Percentiles rank a stretch among this genome's conserved stretches.
These are phyloP conservation scores for Siphonodentalium dalli DNA, from an alignment of 2,888 invertebrate species.

Conservation along the genomic window DNA sequence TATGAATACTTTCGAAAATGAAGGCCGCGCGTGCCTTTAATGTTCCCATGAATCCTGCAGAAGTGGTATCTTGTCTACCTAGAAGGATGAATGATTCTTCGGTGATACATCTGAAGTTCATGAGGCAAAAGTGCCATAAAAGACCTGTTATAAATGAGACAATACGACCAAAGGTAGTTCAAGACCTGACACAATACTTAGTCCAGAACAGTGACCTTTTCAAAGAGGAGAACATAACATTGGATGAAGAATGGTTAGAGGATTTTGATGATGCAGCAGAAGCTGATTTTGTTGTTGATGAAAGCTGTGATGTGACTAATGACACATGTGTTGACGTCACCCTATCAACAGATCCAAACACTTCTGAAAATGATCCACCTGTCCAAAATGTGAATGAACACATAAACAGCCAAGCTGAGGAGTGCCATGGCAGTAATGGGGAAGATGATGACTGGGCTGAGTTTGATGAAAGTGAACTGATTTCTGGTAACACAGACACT, in stretches of 20 bases:
- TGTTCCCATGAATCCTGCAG: slow-evolving; percentile 23
- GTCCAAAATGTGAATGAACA: no score
- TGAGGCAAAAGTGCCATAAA: slow-evolving; percentile 11
- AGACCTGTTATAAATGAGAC: slow-evolving; percentile 15
- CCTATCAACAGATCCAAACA: no score
- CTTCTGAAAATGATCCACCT: no score
- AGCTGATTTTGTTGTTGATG: no score
- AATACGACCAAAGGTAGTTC: slow-evolving; percentile 16
- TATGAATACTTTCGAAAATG: slow-evolving; percentile 20
- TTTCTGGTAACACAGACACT: no score
- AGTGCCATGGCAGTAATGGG: no score
- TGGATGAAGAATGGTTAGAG: slow-evolving; percentile 19
- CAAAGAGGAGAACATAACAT: slow-evolving; percentile 12
- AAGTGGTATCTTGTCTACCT: slow-evolving; percentile 12
- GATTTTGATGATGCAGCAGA: not conserved
- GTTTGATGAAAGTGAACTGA: no score
- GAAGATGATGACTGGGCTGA: slow-evolving; percentile 23
- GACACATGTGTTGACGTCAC: no score
- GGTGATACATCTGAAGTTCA: slow-evolving; percentile 23
- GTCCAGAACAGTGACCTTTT: slow-evolving; percentile 23
- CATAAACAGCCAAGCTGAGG: no score
- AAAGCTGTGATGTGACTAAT: no score
- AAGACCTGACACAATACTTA: slow-evolving; percentile 19
- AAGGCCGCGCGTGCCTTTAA: no score
- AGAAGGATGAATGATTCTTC: slow-evolving; percentile 18